Evolutionary conservation across 2,797 vertebrate species (phyloP), one percentile per base, ranked within the genome.

Genomic region (Todus mexicanus): DNA sequence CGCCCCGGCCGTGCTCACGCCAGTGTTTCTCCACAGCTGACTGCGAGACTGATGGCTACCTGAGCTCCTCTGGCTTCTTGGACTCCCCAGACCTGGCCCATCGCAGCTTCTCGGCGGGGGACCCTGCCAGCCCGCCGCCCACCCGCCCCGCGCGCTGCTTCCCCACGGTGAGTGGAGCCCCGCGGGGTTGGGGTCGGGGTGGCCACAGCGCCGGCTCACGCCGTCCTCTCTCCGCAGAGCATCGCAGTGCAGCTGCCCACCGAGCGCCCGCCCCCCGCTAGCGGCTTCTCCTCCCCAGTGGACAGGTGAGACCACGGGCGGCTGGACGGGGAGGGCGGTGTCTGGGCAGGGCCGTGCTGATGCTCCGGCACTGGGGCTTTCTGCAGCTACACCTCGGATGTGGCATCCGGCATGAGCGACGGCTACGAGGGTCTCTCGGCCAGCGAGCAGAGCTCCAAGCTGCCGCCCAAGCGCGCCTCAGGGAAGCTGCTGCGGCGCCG

Each of bases 21-120:
- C 7, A 29, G 29, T 1, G 2, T 53, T 85, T 8, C 50, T 70
- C 95, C 42, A 54, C 98, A 99, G 99, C 99, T 60, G 99, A 99
- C 97, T 99, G 99, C 3, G 99, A 99, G 98, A 99, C 98, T 0
- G 99, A 99, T 6, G 98, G 98, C 87, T 98, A 99, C 97, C 98
- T 99, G 93, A 99, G 99, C 97, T 98, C 99, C 76, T 99, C 98
- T 0, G 98, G 99, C 82, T 98, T 99, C 90, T 97, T 98, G 96
- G 99, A 99, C 87, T 95, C 97, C 35, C 97, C 97, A 5, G 98
- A 99, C 77, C 87, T 86, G 71, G 87, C 95, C 78, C 96, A 94
- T 35, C 89, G 47, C 35, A 89, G 78, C 50, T 73, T 86, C 69
- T 95, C 66, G 0, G 23, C 61, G 4, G 96, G 89, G 91, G 96